Evolutionary conservation across 2,113 vertebrate genomes (phyloP).

Genomic region (Stigmatopora nigra): DNA sequence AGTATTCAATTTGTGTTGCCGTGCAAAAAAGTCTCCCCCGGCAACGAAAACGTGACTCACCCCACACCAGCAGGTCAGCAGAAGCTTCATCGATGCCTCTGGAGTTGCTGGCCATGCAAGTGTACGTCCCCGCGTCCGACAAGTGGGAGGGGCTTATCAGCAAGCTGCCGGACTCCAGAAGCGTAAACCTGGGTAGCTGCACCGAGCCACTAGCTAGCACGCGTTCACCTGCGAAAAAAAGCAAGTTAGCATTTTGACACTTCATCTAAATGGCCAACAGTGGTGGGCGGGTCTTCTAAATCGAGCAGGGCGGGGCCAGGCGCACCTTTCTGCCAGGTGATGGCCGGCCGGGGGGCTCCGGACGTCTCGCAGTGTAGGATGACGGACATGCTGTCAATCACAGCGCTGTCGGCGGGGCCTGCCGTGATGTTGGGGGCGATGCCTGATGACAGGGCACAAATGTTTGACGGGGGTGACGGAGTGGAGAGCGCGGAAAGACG

Average conservation of each 20-base stretch:
- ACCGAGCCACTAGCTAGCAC: constrained; percentile 93
- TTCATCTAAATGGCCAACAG: too few relatives aligned
- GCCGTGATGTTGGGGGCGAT: constrained; percentile 96
- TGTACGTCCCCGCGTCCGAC: constrained; percentile 84
- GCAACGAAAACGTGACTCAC: constrained; percentile 63
- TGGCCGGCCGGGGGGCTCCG: constrained; percentile 88
- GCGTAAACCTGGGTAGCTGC: constrained; percentile 88
- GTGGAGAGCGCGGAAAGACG: constrained; percentile 54
- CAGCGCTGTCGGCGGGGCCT: constrained; percentile 89
- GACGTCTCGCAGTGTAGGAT: constrained; percentile 92
- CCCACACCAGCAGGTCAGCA: constrained; percentile 86
- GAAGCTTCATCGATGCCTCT: constrained; percentile 89
- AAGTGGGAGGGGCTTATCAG: constrained; percentile 87
- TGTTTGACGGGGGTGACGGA: constrained; percentile 42
- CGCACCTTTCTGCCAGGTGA: constrained; percentile 96
- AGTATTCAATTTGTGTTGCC: too few relatives aligned
- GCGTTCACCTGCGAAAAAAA: constrained; percentile 76
- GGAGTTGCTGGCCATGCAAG: constrained; percentile 94
- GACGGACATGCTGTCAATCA: constrained; percentile 90
- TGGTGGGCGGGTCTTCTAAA: neutral
- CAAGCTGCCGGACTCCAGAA: constrained; percentile 93
- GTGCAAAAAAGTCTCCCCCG: too few relatives aligned
- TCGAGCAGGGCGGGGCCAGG: neutral
- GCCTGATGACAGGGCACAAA: constrained; percentile 65
- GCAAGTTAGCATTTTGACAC: neutral